These are phyloP conservation scores for Pseudochirops cupreus DNA, from an alignment of 2,797 vertebrate species.

Conservation along the genomic window DNA sequence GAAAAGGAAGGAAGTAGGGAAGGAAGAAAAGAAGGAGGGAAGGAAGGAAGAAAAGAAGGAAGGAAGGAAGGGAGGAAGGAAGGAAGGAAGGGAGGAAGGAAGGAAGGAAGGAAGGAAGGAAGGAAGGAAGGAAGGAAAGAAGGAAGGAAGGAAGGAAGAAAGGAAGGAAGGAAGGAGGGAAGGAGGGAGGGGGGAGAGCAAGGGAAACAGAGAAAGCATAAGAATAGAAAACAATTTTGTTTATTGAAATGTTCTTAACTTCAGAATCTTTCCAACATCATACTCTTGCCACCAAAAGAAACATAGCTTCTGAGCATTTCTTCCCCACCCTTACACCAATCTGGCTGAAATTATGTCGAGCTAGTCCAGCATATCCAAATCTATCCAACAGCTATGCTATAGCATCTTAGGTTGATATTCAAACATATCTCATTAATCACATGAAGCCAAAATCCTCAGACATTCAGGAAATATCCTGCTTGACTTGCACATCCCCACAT, in stretches of 20 bases:
- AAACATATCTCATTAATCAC: slow-evolving; percentile 1
- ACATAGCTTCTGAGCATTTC: not conserved
- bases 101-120: not conserved
- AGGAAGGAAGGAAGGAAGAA: not conserved
- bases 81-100: too few species aligned
- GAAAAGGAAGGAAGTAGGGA: accelerated
- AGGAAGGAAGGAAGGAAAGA: too few species aligned
- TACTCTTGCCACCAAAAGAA: not conserved
- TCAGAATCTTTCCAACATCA: not conserved
- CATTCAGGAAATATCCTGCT: slow-evolving; percentile 2
- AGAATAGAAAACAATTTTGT: not conserved
- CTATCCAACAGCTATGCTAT: not conserved
- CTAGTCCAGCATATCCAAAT: not conserved
- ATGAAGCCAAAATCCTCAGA: slow-evolving; percentile 12
- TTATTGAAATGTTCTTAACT: not conserved
- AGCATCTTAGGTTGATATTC: not conserved
- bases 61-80: not conserved
- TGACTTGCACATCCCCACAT: not conserved
- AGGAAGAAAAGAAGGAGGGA: not conserved
- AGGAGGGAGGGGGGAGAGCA: not conserved
- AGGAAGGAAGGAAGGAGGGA: not conserved
- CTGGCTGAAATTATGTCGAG: not conserved
- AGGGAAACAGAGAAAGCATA: not conserved
- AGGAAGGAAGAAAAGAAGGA: not conserved
- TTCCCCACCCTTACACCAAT: not conserved